Conservation (phyloP, 2,113 vertebrate genomes). For the Cinclus mexicanus region DNA sequence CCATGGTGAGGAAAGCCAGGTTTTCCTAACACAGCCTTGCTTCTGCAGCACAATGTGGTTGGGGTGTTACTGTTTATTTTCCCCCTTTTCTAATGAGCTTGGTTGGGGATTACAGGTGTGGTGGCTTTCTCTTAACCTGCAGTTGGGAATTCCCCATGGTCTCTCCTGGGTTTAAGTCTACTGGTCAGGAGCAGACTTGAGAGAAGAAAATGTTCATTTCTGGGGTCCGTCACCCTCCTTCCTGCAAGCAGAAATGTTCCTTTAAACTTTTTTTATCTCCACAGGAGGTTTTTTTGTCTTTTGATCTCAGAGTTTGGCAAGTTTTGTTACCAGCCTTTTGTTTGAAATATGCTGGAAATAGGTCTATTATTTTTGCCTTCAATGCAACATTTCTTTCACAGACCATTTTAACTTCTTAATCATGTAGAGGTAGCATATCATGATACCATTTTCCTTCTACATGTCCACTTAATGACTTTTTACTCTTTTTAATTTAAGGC, state of each 20-base stretch:
- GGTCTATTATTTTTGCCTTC: not conserved
- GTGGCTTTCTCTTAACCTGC: not conserved
- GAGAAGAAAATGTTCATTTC: not conserved
- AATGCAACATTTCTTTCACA: not conserved
- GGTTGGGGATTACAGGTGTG: not conserved
- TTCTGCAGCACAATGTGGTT: not conserved
- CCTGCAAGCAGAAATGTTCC: not conserved
- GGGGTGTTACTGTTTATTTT: not conserved
- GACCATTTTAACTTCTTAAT: not conserved
- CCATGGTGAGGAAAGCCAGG: not conserved
- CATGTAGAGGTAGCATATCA: not conserved
- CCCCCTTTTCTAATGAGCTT: not conserved
- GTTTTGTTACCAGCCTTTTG: not conserved
- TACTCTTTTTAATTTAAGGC: not conserved
- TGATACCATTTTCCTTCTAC: not conserved
- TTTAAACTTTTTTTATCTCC: not conserved
- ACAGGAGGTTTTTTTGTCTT: not conserved
- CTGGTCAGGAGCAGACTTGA: not conserved
- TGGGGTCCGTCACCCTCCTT: not conserved
- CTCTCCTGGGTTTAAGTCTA: not conserved
- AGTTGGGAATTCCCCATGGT: not conserved
- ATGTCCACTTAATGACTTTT: not conserved
- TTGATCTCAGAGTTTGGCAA: not conserved
- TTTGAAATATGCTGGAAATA: constrained; percentile 7
- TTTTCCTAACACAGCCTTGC: not conserved